Percentiles rank a stretch among this genome's conserved stretches.
These are phyloP conservation scores for Drosophila sordidula DNA, from an alignment of 2,888 invertebrate genomes.

Conservation along the genomic window DNA sequence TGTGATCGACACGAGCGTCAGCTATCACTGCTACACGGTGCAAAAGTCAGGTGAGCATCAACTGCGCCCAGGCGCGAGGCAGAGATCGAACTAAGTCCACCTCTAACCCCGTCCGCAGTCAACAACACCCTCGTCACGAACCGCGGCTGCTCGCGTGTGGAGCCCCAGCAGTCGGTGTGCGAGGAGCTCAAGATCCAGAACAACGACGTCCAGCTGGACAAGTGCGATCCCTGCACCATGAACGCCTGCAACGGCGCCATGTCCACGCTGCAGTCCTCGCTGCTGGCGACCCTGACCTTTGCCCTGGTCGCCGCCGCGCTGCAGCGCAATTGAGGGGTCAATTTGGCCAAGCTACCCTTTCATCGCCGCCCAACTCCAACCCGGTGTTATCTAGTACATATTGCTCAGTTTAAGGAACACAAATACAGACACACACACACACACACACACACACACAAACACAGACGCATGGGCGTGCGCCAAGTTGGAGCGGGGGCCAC, in stretches of 20 bases:
- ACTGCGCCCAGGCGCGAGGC: too few species aligned
- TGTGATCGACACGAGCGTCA: constrained; percentile 41
- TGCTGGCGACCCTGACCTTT: constrained; percentile 67
- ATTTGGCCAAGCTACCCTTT: constrained; percentile 1
- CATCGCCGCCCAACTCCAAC: constrained; percentile 29
- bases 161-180: constrained; percentile 70
- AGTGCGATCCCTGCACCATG: constrained; percentile 76
- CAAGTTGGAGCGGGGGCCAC: neutral
- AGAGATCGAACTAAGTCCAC: constrained; percentile 3
- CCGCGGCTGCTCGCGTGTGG: constrained; percentile 81
- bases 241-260: constrained; percentile 79
- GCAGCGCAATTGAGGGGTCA: constrained; percentile 50
- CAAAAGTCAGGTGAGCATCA: constrained; percentile 65
- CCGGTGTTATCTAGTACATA: constrained; percentile 72
- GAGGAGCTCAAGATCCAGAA: constrained; percentile 50
- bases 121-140: constrained; percentile 58
- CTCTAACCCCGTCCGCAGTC: constrained; percentile 39
- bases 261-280: constrained; percentile 69
- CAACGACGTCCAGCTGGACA: constrained; percentile 42
- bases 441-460: constrained; percentile 3
- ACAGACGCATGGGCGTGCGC: constrained; percentile 1
- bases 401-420: constrained; percentile 46
- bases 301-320: constrained; percentile 68
- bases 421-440: constrained; percentile 15
- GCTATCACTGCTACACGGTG: constrained; percentile 80